Base-by-base conservation (phyloP, 2,113 vertebrate genomes). In the Hyperopisus bebe region DNA sequence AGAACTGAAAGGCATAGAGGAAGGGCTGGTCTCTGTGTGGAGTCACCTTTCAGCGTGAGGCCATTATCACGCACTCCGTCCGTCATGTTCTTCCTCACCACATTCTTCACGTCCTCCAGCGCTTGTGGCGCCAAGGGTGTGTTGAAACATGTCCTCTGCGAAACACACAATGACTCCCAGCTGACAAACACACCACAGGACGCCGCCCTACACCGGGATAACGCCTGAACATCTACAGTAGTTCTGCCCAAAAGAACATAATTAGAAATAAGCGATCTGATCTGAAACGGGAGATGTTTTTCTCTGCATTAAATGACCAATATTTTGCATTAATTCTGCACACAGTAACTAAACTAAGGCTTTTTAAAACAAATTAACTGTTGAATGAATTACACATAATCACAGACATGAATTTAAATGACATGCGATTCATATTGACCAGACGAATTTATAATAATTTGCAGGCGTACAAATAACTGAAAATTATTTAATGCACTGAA, bases 101-200 rank as follows among this genome's bases (percentile, higher is more conserved):
- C 98, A 62, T 98, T 99, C 95, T 99, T 99, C 15, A 99, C 98
- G 24, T 99, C 98, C 94, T 99, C 98, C 90, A 99, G 93, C 4
- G 98, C 98, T 48, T 99, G 98, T 90, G 97, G 96, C 82, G 98
- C 97, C 84, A 99, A 91, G 0, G 98, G 98, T 53, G 97, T 96
- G 94, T 99, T 99, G 93, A 99, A 99, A 94, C 98, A 99, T 44
- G 97, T 98, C 94, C 97, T 97, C 98, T 99, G 94, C 15, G 92
- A 88, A 70, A 89, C 8, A 82, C 48, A 89, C 3, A 19, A 21
- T 15, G 51, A 46, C 55, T n/a, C 24, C 7, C 80, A 62, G 51
- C 35, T 31, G 55, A 62, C 51, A 55, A 42, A 24, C 55, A 66
- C 35, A 21, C 8, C 17, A 46, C 35, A 9, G 2, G 5, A 8